Base-by-base conservation (phyloP, 2,888 invertebrate genomes). In the Eurytoma californica region DNA sequence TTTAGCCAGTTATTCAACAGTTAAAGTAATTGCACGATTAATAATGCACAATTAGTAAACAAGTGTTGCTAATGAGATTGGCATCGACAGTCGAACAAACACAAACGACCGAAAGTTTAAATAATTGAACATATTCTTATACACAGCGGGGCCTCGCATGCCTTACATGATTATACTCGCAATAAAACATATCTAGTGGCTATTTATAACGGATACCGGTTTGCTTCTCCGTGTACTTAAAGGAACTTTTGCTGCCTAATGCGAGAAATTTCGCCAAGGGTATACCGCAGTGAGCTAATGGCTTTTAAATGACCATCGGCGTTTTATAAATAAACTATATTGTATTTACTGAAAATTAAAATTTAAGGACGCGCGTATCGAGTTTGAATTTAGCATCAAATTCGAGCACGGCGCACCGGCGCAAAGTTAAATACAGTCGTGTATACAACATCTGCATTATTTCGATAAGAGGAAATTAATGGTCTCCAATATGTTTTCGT, bases 161-260 rank as follows among this genome's bases (percentile, higher is more conserved):
- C 9, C 39, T 16, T n/a, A 24, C 16, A 57, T n/a, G 13, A 39
- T 39, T 68, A 55, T 57, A 39, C 30, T 39, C 12, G 16, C 30
- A 68, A 68, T 55, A 55, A 68, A 55, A 55, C n/a, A 18, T 68
- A 57, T 53, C 20, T 16, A 39, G 13, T 49, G 16, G 14, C 16
- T 58, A 60, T 60, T 58, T 49, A 24, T 49, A 47, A 47, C 20
- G 16, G 7, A 24, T 14, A 47, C 24, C 24, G 16, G 24, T 53
- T 53, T 9, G 28, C 28, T 53, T 20, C 5, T 28, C 28, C 9
- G 7, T 16, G 16, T 67, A 53, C 24, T 53, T 53, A 67, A n/a
- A 47, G 7, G 39, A 9, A 7, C 39, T 39, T 5, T 39, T 9
- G 13, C 14, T 18, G 51, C 7, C 16, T 47, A 69, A 51, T 47